Base-by-base conservation (phyloP, 53 echinoderm and acorn worm species). In the Echinarachnius parma region DNA sequence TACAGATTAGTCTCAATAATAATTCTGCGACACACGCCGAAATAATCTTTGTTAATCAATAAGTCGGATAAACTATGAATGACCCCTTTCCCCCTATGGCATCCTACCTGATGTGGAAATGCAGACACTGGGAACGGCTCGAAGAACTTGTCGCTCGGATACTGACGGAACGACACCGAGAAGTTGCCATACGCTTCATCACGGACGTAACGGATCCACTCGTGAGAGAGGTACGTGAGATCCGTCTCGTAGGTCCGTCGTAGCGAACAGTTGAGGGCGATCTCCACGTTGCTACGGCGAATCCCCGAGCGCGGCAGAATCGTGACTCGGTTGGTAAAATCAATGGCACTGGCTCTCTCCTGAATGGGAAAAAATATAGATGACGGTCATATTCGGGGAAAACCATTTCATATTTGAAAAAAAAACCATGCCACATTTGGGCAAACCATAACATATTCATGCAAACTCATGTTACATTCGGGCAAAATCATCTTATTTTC, bases 301-400 rank as follows among this genome's bases (percentile, higher is more conserved):
- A 66, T 47, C 16, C 32, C 48, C 44, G 66, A 46, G 20, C 47
- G 46, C 1, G 29, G 24, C 7, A 47, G 24, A 8, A 66, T 48
- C 10, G 46, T 66, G n/a, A 66, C 66, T 47, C 47, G 9, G 48
- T 66, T 66, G n/a, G 66, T 46, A n/a, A 66, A 66, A 11, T 46
- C 7, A 3, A 66, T 66, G 15, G 19, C 29, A 21, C 28, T 48
- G 21, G 46, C 31, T 18, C 66, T 66, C 31, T 66, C 66, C 66
- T 66, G 48, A 47, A n/a, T n/a, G n/a, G n/a, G n/a, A n/a, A n/a
- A n/a, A n/a, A n/a, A n/a, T n/a, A n/a, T n/a, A n/a, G n/a, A n/a
- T n/a, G n/a, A n/a, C n/a, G n/a, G n/a, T n/a, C n/a, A n/a, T n/a
- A n/a, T n/a, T n/a, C n/a, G n/a, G n/a, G n/a, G n/a, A n/a, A n/a